Conservation (phyloP, 2,113 vertebrate genomes). For the Pterocles gutturalis region DNA sequence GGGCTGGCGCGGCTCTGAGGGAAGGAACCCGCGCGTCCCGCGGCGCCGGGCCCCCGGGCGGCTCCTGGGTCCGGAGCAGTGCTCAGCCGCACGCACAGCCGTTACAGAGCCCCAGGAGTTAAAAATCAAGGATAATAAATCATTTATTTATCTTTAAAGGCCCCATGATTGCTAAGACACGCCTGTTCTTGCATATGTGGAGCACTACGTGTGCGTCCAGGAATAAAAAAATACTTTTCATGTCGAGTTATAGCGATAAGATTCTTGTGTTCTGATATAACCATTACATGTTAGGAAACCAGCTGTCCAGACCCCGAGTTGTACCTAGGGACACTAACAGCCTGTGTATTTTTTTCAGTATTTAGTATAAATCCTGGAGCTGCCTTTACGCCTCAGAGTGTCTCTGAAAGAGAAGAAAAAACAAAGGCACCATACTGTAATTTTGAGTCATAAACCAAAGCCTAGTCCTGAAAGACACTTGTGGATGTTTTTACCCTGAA, state of each 20-base stretch:
- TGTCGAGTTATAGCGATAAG: rapidly evolving
- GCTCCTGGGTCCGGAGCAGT: neutral
- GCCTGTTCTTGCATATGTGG: neutral
- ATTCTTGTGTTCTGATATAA: rapidly evolving
- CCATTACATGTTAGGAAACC: neutral
- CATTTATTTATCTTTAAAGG: rapidly evolving
- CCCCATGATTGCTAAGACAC: rapidly evolving
- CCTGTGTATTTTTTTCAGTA: neutral
- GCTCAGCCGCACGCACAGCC: neutral
- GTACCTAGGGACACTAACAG: rapidly evolving
- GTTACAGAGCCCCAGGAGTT: neutral
- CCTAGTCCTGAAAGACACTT: neutral
- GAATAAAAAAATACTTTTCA: neutral
- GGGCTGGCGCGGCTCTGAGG: neutral
- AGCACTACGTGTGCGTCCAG: rapidly evolving
- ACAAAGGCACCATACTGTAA: rapidly evolving
- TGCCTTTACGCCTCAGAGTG: neutral
- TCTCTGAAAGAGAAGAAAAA: no score
- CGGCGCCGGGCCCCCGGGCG: neutral
- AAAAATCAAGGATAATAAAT: neutral
- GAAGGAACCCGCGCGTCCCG: neutral
- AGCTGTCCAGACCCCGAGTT: neutral
- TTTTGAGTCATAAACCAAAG: neutral
- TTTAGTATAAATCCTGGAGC: neutral
- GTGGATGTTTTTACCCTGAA: neutral